phyloP scores from a whole-genome alignment of 30 jellyfish, hydroid and myxozoan species.

The Calvadosia cruxmelitensis region DNA sequence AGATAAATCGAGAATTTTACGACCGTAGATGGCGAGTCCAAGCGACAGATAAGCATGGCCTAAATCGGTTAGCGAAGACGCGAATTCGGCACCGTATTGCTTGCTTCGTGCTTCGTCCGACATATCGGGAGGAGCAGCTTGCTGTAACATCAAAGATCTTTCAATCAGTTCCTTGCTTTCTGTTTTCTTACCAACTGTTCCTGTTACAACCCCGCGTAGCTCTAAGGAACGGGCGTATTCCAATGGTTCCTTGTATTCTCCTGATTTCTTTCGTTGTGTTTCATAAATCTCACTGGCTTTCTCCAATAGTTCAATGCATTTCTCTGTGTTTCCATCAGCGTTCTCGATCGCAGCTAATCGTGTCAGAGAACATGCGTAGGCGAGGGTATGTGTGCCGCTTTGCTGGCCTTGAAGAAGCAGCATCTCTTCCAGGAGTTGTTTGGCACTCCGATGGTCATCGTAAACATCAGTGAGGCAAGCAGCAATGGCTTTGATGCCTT shows the following conservation, averaged over 20 bases:
- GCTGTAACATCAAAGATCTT: conserved; percentile 85
- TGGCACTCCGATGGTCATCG: conserved; percentile 37
- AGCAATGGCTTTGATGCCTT: conserved; percentile 37
- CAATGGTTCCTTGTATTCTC: conserved; percentile 78
- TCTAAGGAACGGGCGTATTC: conserved; percentile 76
- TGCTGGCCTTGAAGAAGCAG: conserved; percentile 17
- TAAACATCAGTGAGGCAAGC: conserved; percentile 22
- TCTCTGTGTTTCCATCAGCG: conserved; percentile 36
- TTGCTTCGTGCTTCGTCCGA: conserved; percentile 78
- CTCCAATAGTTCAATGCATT: conserved; percentile 25
- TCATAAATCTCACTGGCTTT: conserved; percentile 79
- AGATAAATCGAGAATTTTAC: conserved; percentile 68
- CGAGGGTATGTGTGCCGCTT: conserved; percentile 21
- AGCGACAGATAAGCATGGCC: conserved; percentile 91
- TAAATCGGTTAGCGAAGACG: conserved; percentile 78
- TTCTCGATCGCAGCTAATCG: conserved; percentile 54
- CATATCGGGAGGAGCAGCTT: conserved; percentile 89
- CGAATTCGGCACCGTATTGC: conserved; percentile 92
- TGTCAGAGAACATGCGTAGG: conserved; percentile 40
- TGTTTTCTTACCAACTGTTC: conserved; percentile 53
- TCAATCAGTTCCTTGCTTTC: conserved; percentile 82
- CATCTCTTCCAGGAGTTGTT: conserved; percentile 26
- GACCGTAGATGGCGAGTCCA: conserved; percentile 91
- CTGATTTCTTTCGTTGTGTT: conserved; percentile 63
- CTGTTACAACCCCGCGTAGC: conserved; percentile 65